Evolutionary conservation across 2,888 invertebrate genomes (phyloP).

Genomic region (Drosophila ezoana): DNA sequence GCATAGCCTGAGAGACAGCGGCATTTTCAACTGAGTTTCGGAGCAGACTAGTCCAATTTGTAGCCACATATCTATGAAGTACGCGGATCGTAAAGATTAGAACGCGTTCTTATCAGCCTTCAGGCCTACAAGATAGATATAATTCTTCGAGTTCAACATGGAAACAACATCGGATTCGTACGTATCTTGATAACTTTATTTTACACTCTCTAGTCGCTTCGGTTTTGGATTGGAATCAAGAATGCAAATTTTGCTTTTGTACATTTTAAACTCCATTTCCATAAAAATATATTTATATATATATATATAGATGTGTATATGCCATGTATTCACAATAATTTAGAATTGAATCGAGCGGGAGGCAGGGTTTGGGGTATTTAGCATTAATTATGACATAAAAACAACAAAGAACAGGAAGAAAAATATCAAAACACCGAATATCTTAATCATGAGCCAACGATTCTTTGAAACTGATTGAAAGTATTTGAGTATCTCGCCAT

Average conservation of each 20-base stretch:
- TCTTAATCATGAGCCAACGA: constrained; percentile 99
- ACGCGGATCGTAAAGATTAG: constrained; percentile 47
- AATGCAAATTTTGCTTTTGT: constrained; percentile 29
- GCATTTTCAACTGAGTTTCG: constrained; percentile 49
- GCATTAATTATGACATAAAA: constrained; percentile 93
- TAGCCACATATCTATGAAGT: constrained; percentile 3
- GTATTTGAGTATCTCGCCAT: constrained; percentile 98
- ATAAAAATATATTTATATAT: constrained; percentile 52
- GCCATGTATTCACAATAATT: constrained; percentile 63
- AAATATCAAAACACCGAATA: constrained; percentile 98
- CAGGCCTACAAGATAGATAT: constrained; percentile 10
- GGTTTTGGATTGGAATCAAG: constrained; percentile 25
- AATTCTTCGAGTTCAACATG: constrained; percentile 10
- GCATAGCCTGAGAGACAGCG: constrained; percentile 60
- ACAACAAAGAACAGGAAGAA: constrained; percentile 99
- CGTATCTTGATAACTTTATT: constrained; percentile 64
- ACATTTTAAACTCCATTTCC: constrained; percentile 43
- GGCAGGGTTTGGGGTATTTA: constrained; percentile 17
- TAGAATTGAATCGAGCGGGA: constrained; percentile 35
- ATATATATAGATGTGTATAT: constrained; percentile 29
- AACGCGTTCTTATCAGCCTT: constrained; percentile 42
- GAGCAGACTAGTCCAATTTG: neutral
- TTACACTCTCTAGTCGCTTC: constrained; percentile 44
- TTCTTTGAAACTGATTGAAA: constrained; percentile 98
- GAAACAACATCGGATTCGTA: constrained; percentile 19